Percentiles rank a stretch among this genome's conserved stretches.
phyloP scores from a whole-genome alignment of 2,113 vertebrate species.

The Clupea harengus region DNA sequence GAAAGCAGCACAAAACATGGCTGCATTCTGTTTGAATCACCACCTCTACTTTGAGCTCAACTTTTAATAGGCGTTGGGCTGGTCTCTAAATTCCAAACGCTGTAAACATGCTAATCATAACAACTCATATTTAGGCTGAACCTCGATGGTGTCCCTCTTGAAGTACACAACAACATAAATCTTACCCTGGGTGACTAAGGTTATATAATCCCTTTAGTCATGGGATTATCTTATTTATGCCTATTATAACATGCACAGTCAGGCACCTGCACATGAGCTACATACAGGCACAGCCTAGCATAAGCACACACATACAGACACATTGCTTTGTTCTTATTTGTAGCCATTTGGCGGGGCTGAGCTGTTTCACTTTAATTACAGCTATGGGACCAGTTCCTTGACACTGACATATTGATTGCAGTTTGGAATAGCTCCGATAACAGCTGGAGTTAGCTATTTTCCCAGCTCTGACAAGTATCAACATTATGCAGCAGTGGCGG shows the following conservation, averaged over 20 bases:
- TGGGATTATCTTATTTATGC: background rate
- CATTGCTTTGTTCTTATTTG: background rate
- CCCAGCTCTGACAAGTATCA: conserved; percentile 39
- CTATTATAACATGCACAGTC: background rate
- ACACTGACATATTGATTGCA: conserved; percentile 46
- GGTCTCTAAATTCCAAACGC: background rate
- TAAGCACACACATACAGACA: background rate
- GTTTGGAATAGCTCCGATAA: conserved; percentile 44
- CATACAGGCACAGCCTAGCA: background rate
- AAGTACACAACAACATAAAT: background rate
- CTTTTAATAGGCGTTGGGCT: background rate
- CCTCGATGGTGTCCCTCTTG: background rate
- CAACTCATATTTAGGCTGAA: background rate
- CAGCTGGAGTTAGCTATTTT: conserved; percentile 46
- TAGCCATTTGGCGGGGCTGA: background rate
- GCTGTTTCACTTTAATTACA: conserved; percentile 43
- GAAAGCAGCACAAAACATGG: no score
- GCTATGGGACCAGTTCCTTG: conserved; percentile 27
- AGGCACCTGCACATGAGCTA: background rate
- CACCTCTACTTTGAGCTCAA: no score
- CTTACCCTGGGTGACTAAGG: background rate
- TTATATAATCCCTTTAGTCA: conserved; percentile 26
- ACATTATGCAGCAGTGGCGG: conserved; percentile 37
- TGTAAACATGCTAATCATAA: background rate
- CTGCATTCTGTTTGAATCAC: no score